These are phyloP conservation scores for Scaptomyza graminum DNA, from an alignment of 1,140 invertebrate genomes.

Conservation along the genomic window DNA sequence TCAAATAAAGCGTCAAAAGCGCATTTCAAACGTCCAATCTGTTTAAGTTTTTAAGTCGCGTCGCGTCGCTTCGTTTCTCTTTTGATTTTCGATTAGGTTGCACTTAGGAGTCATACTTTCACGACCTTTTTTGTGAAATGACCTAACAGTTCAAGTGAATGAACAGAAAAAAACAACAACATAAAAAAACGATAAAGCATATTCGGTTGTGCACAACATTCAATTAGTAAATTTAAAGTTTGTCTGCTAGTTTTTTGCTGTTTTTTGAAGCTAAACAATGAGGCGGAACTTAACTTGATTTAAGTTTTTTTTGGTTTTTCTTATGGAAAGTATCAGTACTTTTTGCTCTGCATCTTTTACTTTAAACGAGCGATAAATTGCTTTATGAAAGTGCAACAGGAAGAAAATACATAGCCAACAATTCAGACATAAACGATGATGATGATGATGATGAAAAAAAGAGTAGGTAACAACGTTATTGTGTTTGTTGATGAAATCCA, in stretches of 20 bases:
- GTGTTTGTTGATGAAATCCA: conserved; percentile 41
- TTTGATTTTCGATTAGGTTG: conserved; percentile 69
- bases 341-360: conserved; percentile 31
- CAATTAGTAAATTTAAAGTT: conserved; percentile 75
- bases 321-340: conserved; percentile 64
- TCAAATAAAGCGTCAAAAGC: conserved; percentile 1
- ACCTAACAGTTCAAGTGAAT: conserved; percentile 60
- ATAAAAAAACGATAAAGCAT: conserved; percentile 47
- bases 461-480: conserved; percentile 4
- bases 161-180: conserved; percentile 29
- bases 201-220: conserved; percentile 63
- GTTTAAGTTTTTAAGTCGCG: conserved; percentile 12
- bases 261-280: conserved; percentile 57
- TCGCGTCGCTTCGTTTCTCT: conserved; percentile 49
- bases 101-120: conserved; percentile 52
- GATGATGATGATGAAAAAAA: too few species aligned
- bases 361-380: conserved; percentile 61
- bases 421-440: conserved; percentile 10
- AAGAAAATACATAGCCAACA: conserved; percentile 18
- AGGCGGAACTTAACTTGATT: conserved; percentile 72
- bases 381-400: conserved; percentile 65
- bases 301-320: conserved; percentile 50
- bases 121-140: conserved; percentile 56
- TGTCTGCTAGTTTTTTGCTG: conserved; percentile 48
- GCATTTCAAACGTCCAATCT: conserved; percentile 9